A percentile compares a stretch with the other conserved stretches of the same genome.
Evolutionary conservation across 2,113 vertebrate species (phyloP).

Genomic region (Sceloporus tristichus): DNA sequence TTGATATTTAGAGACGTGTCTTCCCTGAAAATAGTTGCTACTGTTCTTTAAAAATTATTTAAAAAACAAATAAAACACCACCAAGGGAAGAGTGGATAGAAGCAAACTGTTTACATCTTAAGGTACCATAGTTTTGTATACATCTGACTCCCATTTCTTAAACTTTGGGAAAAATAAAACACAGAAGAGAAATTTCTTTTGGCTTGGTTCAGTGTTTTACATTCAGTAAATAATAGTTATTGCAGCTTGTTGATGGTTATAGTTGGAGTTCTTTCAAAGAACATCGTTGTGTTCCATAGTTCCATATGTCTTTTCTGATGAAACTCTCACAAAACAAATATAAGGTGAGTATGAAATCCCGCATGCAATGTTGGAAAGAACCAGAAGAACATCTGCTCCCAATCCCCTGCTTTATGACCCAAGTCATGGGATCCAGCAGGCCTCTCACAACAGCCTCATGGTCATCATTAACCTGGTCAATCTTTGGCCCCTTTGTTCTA

Average conservation of each 20-base stretch:
- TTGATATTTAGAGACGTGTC: conserved; percentile 11
- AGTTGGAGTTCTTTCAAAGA: conserved; percentile 1
- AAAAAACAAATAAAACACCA: neutral
- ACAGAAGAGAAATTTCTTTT: neutral
- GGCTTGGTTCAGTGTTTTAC: neutral
- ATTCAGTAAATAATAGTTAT: conserved; percentile 16
- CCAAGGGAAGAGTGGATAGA: neutral
- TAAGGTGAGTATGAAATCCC: conserved; percentile 7
- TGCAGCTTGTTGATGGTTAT: conserved; percentile 9
- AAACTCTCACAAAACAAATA: conserved; percentile 10
- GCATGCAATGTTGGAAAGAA: neutral
- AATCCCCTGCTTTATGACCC: neutral
- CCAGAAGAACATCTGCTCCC: neutral
- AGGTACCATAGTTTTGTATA: neutral
- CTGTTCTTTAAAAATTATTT: conserved; percentile 12
- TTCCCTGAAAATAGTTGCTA: conserved; percentile 21
- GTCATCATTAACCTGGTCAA: neutral
- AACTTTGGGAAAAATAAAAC: conserved; percentile 5
- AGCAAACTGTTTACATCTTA: conserved; percentile 5
- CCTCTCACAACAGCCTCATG: neutral
- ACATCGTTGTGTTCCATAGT: neutral
- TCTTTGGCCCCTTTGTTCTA: neutral
- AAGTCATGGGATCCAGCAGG: neutral
- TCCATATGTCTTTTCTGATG: neutral
- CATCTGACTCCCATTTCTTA: conserved; percentile 14